A percentile compares a stretch with the other conserved stretches of the same genome.
Conservation (phyloP, 2,888 invertebrate species). For the Julus scandinavius region DNA sequence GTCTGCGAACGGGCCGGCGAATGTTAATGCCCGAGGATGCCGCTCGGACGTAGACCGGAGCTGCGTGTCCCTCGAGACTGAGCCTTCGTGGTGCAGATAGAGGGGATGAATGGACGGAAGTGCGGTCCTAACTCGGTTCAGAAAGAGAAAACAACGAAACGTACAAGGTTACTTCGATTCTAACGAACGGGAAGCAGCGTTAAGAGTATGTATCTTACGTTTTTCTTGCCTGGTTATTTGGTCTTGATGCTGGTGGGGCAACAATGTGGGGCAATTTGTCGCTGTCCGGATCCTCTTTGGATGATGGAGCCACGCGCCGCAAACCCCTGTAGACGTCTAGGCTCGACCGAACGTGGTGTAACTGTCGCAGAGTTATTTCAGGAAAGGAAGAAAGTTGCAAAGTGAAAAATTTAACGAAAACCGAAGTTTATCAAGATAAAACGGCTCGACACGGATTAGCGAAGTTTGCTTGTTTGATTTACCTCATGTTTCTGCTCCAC, state of each 20-base stretch:
- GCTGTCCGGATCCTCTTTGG: neutral
- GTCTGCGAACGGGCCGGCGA: neutral
- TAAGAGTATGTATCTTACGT: conserved; percentile 48
- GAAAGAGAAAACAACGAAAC: neutral
- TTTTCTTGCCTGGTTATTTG: conserved; percentile 52
- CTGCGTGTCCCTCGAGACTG: conserved; percentile 48
- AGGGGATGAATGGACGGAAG: conserved; percentile 51
- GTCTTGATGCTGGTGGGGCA: neutral
- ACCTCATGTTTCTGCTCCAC: conserved; percentile 56
- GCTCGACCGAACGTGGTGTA: conserved; percentile 52
- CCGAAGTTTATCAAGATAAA: neutral
- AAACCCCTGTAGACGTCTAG: conserved; percentile 45
- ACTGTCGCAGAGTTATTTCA: neutral
- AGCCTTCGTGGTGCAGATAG: neutral
- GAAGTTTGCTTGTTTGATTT: neutral
- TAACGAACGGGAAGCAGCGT: neutral
- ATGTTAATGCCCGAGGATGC: neutral
- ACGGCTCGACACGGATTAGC: neutral
- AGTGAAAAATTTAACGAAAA: too few relatives aligned
- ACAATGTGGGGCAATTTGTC: neutral
- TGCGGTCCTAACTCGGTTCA: conserved; percentile 22
- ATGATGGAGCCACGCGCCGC: neutral
- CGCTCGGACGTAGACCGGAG: conserved; percentile 3
- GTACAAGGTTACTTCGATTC: neutral
- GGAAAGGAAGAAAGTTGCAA: too few relatives aligned